Evolutionary conservation across 2,888 invertebrate genomes (phyloP).

Genomic region (Watsonalla binaria): DNA sequence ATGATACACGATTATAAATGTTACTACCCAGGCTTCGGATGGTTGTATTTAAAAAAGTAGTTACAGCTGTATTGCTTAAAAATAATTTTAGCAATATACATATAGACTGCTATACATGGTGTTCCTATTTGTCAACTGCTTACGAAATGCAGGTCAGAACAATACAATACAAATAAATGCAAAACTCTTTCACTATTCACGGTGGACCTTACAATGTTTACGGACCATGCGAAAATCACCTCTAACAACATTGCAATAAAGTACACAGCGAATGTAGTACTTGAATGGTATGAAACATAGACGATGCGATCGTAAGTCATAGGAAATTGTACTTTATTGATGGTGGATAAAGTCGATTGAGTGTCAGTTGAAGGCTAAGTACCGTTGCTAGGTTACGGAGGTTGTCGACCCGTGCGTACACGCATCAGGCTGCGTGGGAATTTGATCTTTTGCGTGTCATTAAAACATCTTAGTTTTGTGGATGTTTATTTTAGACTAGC

Average conservation of each 20-base stretch:
- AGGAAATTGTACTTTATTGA: slow-evolving; percentile 10
- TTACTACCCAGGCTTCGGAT: too few relatives aligned
- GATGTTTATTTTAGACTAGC: neutral
- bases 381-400: slow-evolving; percentile 55
- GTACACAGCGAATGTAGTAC: neutral
- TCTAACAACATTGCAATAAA: neutral
- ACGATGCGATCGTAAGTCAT: neutral
- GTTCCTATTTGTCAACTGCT: neutral
- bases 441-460: slow-evolving; percentile 38
- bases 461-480: neutral
- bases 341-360: slow-evolving; percentile 9
- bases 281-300: neutral
- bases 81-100: neutral
- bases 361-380: slow-evolving; percentile 47
- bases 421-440: slow-evolving; percentile 45
- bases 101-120: neutral
- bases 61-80: neutral
- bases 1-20: too few relatives aligned
- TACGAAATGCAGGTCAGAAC: slow-evolving; percentile 1
- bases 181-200: slow-evolving; percentile 1
- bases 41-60: too few relatives aligned
- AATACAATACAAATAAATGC: neutral
- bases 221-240: neutral
- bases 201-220: neutral
- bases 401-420: slow-evolving; percentile 50